Percentiles rank a stretch among this genome's conserved stretches.
phyloP scores from a whole-genome alignment of 1,140 invertebrate species.

The Cyrtorhinus lividipennis region DNA sequence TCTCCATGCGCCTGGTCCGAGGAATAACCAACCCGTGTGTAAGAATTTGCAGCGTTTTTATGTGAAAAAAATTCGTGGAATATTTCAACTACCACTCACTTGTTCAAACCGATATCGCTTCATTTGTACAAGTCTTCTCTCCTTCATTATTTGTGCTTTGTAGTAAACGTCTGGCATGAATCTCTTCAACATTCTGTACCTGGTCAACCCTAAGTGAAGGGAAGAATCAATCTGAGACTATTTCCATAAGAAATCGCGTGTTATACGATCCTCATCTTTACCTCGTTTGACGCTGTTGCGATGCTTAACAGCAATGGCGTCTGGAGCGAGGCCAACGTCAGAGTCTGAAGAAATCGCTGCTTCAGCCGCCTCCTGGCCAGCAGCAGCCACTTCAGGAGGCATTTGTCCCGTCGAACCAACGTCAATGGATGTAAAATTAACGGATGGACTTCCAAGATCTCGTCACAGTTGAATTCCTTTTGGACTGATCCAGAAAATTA shows the following conservation, averaged over 20 bases:
- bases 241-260: too few species aligned
- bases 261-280: too few species aligned
- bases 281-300: neutral
- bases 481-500: neutral
- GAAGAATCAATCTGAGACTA: neutral
- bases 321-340: neutral
- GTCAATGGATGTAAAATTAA: neutral
- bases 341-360: neutral
- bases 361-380: neutral
- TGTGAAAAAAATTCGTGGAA: neutral
- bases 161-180: neutral
- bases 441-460: neutral
- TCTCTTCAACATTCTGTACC: constrained; percentile 3
- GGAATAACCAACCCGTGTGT: too few species aligned
- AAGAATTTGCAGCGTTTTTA: neutral
- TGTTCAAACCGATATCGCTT: constrained; percentile 2
- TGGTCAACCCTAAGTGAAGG: neutral
- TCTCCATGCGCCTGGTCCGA: too few species aligned
- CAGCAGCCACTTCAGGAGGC: neutral
- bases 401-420: too few species aligned
- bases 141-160: neutral
- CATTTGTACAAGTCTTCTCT: neutral
- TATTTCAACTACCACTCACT: neutral
- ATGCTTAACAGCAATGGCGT: neutral
- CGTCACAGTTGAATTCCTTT: neutral